Percentiles rank a stretch among this genome's conserved stretches.
Evolutionary conservation across 2,113 vertebrate species (phyloP).

Genomic region (Lagopus muta): DNA sequence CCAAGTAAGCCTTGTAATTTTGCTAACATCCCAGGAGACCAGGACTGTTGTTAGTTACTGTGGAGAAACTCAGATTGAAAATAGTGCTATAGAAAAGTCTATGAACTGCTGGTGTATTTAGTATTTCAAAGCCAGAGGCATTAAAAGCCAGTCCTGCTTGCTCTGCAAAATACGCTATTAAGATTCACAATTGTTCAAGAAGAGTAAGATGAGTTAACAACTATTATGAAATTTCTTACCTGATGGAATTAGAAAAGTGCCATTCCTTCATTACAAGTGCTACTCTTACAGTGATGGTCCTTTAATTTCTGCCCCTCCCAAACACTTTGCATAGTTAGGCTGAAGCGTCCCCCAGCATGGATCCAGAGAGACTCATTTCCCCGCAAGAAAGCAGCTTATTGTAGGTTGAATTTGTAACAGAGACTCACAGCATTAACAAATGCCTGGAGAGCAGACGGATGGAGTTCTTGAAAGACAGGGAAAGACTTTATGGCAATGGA

Average conservation of each 20-base stretch:
- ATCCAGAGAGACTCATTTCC: background rate
- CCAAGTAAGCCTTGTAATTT: slow-evolving; percentile 49
- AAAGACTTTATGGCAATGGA: background rate
- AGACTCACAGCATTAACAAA: background rate
- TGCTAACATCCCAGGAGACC: slow-evolving; percentile 48
- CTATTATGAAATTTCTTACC: background rate
- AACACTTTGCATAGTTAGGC: background rate
- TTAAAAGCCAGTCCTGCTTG: background rate
- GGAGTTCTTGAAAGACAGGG: background rate
- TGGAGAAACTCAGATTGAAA: slow-evolving; percentile 31
- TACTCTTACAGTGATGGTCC: background rate
- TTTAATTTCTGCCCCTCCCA: slow-evolving; percentile 17
- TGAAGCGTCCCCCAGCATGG: background rate
- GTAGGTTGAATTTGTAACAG: background rate
- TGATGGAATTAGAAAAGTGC: background rate
- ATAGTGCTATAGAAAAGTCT: slow-evolving; percentile 18
- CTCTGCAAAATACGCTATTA: slow-evolving; percentile 30
- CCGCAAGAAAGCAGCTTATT: background rate
- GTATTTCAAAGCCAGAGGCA: slow-evolving; percentile 44
- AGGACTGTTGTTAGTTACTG: slow-evolving; percentile 62
- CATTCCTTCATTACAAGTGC: background rate
- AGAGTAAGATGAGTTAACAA: background rate
- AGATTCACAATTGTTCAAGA: background rate
- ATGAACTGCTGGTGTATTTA: background rate
- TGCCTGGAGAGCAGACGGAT: background rate